Conservation (phyloP, 2,113 vertebrate species). For the Channa argus region DNA sequence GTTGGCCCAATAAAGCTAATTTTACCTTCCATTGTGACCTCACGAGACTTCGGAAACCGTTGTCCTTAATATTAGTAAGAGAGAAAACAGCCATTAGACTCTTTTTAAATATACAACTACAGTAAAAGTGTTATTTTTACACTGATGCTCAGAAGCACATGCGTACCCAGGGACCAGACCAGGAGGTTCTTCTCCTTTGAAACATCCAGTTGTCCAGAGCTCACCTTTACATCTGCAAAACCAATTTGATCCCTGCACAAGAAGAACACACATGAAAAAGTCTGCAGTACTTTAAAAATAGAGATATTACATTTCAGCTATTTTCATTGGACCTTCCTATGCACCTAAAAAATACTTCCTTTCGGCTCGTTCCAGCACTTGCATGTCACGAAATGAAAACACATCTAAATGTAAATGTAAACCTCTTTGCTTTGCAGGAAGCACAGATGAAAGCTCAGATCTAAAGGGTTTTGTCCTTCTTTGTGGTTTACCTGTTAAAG, state of each 20-base stretch:
- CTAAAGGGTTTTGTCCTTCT: too few species aligned
- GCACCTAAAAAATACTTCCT: too few species aligned
- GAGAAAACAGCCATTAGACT: not conserved
- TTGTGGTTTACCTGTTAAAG: conserved; percentile 89
- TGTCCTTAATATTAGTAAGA: conserved; percentile 83
- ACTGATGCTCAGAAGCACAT: not conserved
- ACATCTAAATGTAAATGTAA: not conserved
- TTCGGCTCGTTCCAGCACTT: too few species aligned
- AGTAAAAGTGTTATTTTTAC: not conserved
- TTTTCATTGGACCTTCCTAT: not conserved
- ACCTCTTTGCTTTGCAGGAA: not conserved
- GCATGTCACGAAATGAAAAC: not conserved
- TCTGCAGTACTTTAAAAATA: too few species aligned
- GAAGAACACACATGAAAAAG: not conserved
- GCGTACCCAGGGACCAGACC: conserved; percentile 91
- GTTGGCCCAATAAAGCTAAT: conserved; percentile 85
- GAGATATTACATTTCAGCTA: too few species aligned
- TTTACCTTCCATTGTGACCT: conserved; percentile 88
- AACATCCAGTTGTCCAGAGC: conserved; percentile 90
- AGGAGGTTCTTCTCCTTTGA: conserved; percentile 92
- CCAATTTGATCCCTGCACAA: conserved; percentile 86
- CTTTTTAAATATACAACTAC: not conserved
- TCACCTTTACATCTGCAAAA: conserved; percentile 89
- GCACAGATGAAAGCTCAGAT: too few species aligned
- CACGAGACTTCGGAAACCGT: conserved; percentile 92